These are phyloP conservation scores for Podarcis cretensis DNA, from an alignment of 2,113 vertebrate genomes.

Conservation along the genomic window DNA sequence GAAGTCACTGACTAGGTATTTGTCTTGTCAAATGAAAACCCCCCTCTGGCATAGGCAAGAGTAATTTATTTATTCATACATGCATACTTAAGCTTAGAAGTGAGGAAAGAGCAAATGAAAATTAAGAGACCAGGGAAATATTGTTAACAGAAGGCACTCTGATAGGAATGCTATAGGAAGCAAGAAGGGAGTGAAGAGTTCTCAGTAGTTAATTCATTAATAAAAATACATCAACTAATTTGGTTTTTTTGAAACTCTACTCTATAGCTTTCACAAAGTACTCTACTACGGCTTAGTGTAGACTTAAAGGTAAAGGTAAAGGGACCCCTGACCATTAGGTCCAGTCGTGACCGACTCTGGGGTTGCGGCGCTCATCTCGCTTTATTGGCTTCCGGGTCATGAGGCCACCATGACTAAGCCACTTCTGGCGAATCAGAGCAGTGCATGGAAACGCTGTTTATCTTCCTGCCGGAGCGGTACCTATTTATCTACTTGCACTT, in stretches of 20 bases:
- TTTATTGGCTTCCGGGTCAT: no score
- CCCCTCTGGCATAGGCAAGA: not conserved
- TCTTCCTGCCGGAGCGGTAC: no score
- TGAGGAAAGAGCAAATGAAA: not conserved
- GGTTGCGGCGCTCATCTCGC: no score
- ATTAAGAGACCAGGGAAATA: not conserved
- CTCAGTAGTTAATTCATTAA: not conserved
- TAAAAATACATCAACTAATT: rapidly evolving
- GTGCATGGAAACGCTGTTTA: no score
- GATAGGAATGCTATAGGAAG: not conserved
- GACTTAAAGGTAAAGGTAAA: no score
- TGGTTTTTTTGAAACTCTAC: not conserved
- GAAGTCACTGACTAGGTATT: not conserved
- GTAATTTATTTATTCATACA: not conserved
- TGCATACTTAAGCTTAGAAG: not conserved
- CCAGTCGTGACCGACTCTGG: no score
- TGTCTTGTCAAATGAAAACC: not conserved
- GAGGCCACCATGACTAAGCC: no score
- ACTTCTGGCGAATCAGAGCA: no score
- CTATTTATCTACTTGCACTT: no score
- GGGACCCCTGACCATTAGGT: no score
- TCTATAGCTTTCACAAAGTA: not conserved
- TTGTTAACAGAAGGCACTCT: not conserved
- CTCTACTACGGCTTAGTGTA: not conserved
- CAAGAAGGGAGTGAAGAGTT: not conserved